Evolutionary conservation across 2,113 vertebrate genomes (phyloP), one percentile per base, ranked within the genome.

Genomic region (Scytalopus superciliaris): DNA sequence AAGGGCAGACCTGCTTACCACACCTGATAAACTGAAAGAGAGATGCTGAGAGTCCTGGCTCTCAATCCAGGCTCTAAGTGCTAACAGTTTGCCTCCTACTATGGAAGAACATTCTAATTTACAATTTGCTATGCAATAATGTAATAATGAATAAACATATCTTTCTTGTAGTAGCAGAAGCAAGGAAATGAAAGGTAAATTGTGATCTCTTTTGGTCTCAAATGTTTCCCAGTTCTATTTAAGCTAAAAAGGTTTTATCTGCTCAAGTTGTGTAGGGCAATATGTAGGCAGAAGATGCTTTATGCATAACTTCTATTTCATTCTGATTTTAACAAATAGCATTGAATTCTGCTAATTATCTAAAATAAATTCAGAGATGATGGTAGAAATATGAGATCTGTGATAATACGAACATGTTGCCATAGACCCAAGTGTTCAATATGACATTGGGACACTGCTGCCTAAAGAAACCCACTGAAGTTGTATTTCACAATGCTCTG

Each of bases 341-440:
- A 84, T 75, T 63, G n/a, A 89, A 69, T 92, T 96, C 70, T 79
- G 56, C 95, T 96, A 90, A 94, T 97, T 96, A 84, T 87, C 27
- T 80, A 72, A 94, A 84, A 77, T 60, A 89, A 35, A 14, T 63
- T 93, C 77, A 84, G 76, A 89, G 90, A 88, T 95, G 33, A 83
- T 74, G 22, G 80, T 92, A 90, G 91, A 88, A 95, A 84, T 89
- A 91, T 52, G 82, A 94, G 84, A 84, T 95, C 97, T 94, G 37
- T 87, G 84, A 57, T 93, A 97, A 97, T 94, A 94, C 70, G 63
- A 89, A 37, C 67, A 84, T 95, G 96, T 97, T 97, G 92, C 97
- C 98, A 98, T 97, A 97, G 97, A 97, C 97, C 97, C 97, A 30
- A 96, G 64, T 80, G 91, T 96, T 97, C 94, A 95, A 19, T 78